phyloP scores from a whole-genome alignment of 2,888 invertebrate genomes.

The Conomelus anceps region DNA sequence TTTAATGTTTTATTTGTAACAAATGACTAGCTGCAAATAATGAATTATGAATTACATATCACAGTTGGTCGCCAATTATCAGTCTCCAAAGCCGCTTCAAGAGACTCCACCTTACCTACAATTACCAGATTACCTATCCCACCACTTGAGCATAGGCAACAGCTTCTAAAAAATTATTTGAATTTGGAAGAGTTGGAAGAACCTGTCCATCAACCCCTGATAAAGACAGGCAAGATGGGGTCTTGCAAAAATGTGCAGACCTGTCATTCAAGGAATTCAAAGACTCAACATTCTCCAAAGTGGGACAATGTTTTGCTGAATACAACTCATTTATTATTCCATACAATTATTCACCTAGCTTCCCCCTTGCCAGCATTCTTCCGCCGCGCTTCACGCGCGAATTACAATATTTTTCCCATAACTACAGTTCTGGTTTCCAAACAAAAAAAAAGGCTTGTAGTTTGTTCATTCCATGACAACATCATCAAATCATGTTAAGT shows the following conservation, averaged over 20 bases:
- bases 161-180: neutral
- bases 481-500: too few species aligned
- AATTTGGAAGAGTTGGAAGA: neutral
- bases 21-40: too few species aligned
- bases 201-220: neutral
- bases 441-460: too few species aligned
- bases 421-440: too few species aligned
- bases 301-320: neutral
- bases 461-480: too few species aligned
- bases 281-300: neutral
- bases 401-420: too few species aligned
- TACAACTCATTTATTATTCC: neutral
- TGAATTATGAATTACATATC: too few species aligned
- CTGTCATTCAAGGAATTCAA: neutral
- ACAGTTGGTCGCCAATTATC: too few species aligned
- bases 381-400: too few species aligned
- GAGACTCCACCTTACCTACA: neutral
- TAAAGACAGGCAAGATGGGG: neutral
- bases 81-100: neutral
- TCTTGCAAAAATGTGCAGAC: neutral
- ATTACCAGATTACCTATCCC: neutral
- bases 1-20: too few species aligned
- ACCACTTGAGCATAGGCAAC: neutral
- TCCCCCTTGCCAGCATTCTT: neutral
- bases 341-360: neutral